Base-by-base conservation (phyloP, 53 echinoderm and acorn worm genomes). In the Echinometra lucunter region DNA sequence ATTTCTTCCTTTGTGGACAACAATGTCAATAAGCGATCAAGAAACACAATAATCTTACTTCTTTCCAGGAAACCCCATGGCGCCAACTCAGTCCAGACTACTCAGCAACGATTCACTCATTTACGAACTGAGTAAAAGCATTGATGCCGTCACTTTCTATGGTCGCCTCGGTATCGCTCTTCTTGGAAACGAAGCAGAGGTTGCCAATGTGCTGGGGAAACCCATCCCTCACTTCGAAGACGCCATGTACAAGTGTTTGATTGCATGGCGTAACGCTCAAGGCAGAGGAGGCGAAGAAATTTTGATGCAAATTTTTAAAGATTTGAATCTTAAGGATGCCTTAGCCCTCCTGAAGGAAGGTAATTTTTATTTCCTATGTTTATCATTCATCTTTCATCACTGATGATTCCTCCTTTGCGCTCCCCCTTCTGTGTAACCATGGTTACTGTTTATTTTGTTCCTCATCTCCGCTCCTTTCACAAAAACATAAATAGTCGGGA, bases 161-260 rank as follows among this genome's bases (percentile, higher is more conserved):
- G 66, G 1, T 11, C 66, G 66, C 28, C 66, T 66, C 0, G 82
- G 82, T 82, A 10, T 38, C 4, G 40, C 44, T 82, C 82, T 82
- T 44, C 9, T 82, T 7, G 82, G 45, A 42, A 82, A 25, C 44
- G 13, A 42, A 44, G 82, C 82, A 17, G 82, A 82, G 0, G 82
- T 82, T 82, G 9, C 82, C 82, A 82, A 82, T 11, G 27, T 45
- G 19, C 37, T 82, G 4, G 82, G 82, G 82, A 82, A 82, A 45
- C 45, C 82, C 1, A 40, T 45, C 8, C 42, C 82, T 15, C 44
- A 82, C 27, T 82, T 82, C 27, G 82, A 44, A 45, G 82, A 82
- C 3, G 82, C 45, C 19, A 45, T 82, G 45, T 82, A 13, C 23
- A 42, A 82, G 18, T 82, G 82, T 82, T 23, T 82, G 82, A 23